These are phyloP conservation scores for Tapirus terrestris DNA, from an alignment of 2,113 vertebrate genomes.

Conservation along the genomic window DNA sequence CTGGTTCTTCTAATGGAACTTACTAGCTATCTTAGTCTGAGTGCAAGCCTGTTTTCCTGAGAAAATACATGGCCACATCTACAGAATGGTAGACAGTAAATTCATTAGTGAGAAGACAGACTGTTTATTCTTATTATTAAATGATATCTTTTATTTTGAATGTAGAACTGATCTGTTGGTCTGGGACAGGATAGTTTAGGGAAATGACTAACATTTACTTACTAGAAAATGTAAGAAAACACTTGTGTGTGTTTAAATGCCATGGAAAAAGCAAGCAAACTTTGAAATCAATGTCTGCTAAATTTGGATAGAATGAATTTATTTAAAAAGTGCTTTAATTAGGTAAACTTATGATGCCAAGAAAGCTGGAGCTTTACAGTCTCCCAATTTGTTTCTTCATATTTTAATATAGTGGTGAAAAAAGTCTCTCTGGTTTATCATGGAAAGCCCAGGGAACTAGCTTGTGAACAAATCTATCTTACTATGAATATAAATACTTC, in stretches of 20 bases:
- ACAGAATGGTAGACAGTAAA: background rate
- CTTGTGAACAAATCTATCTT: background rate
- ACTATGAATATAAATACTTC: background rate
- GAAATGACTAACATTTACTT: constrained; percentile 26
- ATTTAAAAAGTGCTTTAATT: background rate
- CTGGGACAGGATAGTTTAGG: constrained; percentile 26
- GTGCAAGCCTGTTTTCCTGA: background rate
- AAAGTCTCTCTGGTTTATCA: background rate
- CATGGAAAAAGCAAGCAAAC: constrained; percentile 39
- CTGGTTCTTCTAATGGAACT: background rate
- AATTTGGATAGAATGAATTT: background rate
- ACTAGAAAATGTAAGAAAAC: constrained; percentile 17
- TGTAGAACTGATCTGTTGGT: background rate
- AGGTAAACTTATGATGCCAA: background rate
- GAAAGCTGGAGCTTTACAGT: background rate
- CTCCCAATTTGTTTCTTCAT: background rate
- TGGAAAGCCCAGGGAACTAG: background rate
- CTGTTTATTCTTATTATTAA: constrained; percentile 15
- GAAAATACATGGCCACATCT: background rate
- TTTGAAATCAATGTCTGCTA: constrained; percentile 11
- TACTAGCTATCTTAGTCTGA: background rate
- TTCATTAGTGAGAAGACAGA: background rate
- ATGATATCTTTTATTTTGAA: constrained; percentile 45
- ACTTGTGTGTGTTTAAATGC: background rate
- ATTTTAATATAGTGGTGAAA: background rate